Evolutionary conservation across 2,888 invertebrate species (phyloP).

Genomic region (Drosophila nigricruria): DNA sequence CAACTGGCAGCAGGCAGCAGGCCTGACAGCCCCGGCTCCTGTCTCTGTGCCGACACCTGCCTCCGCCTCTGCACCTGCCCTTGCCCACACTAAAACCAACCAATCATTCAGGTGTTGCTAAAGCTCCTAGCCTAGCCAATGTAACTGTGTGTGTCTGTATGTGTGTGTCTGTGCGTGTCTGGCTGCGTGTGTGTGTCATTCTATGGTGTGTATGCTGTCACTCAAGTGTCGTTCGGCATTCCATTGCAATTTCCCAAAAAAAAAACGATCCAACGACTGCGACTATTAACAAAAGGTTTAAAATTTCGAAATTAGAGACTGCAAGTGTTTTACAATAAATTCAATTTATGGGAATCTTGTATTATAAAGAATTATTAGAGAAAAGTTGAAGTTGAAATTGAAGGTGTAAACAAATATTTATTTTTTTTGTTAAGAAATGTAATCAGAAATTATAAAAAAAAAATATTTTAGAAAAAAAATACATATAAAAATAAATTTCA

Average conservation of each 20-base stretch:
- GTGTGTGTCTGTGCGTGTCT: conserved; percentile 5
- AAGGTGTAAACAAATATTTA: too few species aligned
- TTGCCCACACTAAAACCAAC: conserved; percentile 29
- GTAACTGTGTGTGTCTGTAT: neutral
- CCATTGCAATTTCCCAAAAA: conserved; percentile 42
- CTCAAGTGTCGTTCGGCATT: conserved; percentile 65
- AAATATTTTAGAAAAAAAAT: neutral
- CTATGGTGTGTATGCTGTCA: conserved; percentile 57
- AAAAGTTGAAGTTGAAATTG: too few species aligned
- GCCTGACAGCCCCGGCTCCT: conserved; percentile 23
- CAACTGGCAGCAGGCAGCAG: conserved; percentile 15
- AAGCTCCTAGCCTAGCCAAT: conserved; percentile 56
- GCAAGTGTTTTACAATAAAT: neutral
- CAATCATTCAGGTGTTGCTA: conserved; percentile 69
- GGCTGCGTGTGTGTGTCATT: conserved; percentile 17
- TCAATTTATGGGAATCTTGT: neutral
- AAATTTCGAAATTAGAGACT: neutral
- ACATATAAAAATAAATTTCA: neutral
- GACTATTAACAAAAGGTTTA: conserved; percentile 38
- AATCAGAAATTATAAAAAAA: too few species aligned
- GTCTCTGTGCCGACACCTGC: neutral
- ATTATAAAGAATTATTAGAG: neutral
- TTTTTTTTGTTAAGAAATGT: too few species aligned
- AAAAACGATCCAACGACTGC: conserved; percentile 24
- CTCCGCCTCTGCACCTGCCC: neutral